Conservation (phyloP, 2,797 vertebrate genomes). For the Melanogrammus aeglefinus region DNA sequence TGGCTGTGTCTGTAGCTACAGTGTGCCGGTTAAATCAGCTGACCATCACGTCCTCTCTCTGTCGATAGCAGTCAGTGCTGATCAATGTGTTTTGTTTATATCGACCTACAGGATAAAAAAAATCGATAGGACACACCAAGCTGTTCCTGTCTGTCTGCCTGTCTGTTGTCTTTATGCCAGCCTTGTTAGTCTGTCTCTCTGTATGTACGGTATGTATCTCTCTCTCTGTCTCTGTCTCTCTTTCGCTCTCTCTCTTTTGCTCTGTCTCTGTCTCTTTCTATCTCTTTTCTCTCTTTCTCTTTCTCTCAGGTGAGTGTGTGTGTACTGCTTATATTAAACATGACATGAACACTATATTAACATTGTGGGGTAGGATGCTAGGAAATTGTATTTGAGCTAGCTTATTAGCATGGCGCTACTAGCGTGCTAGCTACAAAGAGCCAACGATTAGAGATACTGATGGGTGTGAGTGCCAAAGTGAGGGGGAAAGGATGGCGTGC, state of each 20-base stretch:
- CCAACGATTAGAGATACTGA: no score
- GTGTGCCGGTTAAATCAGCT: neutral
- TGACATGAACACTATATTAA: no score
- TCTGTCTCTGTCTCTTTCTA: no score
- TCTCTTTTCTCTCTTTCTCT: neutral
- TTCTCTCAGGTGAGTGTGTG: neutral
- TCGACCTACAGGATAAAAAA: neutral
- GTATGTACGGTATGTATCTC: neutral
- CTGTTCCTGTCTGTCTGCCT: neutral
- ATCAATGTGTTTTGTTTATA: neutral
- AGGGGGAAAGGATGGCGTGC: no score
- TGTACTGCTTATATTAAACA: no score
- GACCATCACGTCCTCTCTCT: neutral
- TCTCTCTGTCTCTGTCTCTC: neutral
- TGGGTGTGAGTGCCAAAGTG: no score
- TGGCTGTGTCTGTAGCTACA: neutral
- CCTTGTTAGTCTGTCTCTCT: no score
- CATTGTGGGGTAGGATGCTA: no score
- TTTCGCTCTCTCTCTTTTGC: neutral
- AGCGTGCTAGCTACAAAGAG: neutral
- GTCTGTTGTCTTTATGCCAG: neutral
- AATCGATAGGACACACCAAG: neutral
- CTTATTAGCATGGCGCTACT: conserved; percentile 9
- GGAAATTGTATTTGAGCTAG: no score
- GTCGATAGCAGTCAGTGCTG: neutral